Base-by-base conservation (phyloP, 2,113 vertebrate species). In the Cryptotis parvus region DNA sequence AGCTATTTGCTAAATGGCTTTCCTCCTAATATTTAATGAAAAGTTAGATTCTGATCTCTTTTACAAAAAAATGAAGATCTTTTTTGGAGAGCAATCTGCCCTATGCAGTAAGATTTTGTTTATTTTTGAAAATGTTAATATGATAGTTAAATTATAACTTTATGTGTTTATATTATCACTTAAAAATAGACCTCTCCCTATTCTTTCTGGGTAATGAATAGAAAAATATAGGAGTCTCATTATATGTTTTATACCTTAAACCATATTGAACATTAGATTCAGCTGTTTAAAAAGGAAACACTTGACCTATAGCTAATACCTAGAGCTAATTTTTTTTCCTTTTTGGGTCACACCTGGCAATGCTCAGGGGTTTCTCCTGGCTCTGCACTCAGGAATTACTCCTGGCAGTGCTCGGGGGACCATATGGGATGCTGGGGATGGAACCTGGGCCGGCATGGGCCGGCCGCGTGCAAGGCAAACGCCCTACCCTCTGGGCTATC, bases 81-180 rank as follows among this genome's bases (percentile, higher is more conserved):
- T 94, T 63, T n/a, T 1, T 6, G 74, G 7, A 94, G 66, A 49
- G 85, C 49, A n/a, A 9, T 7, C 26, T 61, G 1, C 75, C 5
- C 3, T 92, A 76, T 70, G 10, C 31, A 88, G 10, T 78, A 27
- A 84, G 35, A 68, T 74, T 74, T 68, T 81, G 55, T 76, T 43
- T 82, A 49, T 16, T 92, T 96, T 91, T 91, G 58, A 85, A 93
- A 87, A 94, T 92, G 55, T 86, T 70, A 76, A 76, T 63, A 79
- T 91, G 9, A 95, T 92, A 91, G 66, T 65, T 90, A 91, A 93
- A 93, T 85, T 87, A 95, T 87, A 97, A 95, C 37, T 92, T 39
- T 95, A 27, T 96, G 31, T 68, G 35, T 75, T 92, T 94, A 94
- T 90, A 84, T 87, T 94, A 58, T 81, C 82, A 91, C 92, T 74